Conservation (phyloP, 1,140 invertebrate species). For the Dreissena rostriformis region DNA sequence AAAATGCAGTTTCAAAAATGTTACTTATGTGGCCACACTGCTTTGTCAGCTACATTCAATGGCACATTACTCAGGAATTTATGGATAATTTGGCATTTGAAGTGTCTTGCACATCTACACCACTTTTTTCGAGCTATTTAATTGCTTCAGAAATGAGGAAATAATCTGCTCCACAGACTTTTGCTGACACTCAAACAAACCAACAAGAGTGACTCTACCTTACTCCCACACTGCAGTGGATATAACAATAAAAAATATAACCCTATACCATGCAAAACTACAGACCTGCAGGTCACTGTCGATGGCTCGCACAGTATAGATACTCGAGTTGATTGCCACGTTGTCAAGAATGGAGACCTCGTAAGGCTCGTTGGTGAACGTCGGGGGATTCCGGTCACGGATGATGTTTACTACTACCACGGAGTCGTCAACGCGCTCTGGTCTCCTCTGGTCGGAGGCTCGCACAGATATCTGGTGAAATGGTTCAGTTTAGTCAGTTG, state of each 20-base stretch:
- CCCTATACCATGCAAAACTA: not conserved
- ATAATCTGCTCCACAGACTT: no score
- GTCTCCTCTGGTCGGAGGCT: conserved; percentile 60
- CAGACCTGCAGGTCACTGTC: conserved; percentile 59
- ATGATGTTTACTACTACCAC: conserved; percentile 46
- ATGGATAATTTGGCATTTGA: no score
- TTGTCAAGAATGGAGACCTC: conserved; percentile 41
- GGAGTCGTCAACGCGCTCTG: conserved; percentile 54
- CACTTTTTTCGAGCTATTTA: no score
- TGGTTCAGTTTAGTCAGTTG: no score
- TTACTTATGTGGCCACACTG: no score
- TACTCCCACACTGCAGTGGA: not conserved
- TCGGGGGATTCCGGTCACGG: conserved; percentile 57
- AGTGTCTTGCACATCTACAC: no score
- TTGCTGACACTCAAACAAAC: not conserved
- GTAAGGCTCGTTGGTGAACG: conserved; percentile 60
- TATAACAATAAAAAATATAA: not conserved
- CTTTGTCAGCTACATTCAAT: no score
- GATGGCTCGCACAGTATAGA: conserved; percentile 58
- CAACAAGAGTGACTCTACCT: not conserved
- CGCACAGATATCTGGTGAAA: conserved; percentile 54
- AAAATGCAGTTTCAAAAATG: no score
- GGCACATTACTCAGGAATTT: no score
- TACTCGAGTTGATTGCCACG: conserved; percentile 42
- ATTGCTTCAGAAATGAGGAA: no score